Base-by-base conservation (phyloP, 1,140 invertebrate genomes). In the Sarcophaga bullata region DNA sequence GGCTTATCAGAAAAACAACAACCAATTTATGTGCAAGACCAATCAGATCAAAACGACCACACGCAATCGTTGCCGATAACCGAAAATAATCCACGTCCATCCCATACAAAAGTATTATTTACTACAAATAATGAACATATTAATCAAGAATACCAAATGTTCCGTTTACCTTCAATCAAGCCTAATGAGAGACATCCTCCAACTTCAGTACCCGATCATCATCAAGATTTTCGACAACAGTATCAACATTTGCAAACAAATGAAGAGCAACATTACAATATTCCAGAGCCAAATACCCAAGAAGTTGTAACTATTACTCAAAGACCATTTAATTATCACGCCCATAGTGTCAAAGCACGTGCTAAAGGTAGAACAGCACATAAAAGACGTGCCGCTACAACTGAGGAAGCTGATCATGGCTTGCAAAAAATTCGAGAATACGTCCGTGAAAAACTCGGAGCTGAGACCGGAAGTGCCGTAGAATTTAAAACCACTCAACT, bases 31-130 rank as follows among this genome's bases (percentile, higher is more conserved):
- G 87, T 89, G 10, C 86, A 86, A 0, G 88, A 88, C 15, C 87
- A 9, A 83, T 73, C 17, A 76, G 84, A 58, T 15, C 82, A 82
- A 7, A 82, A 82, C 54, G 78, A 82, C 8, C 62, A 46, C 2
- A 80, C 84, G n/a, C 73, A 81, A 5, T 82, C 85, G 13, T 68
- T 88, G 8, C 86, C 85, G 82, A 86, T 87, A 2, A 86, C 85
- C 1, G 89, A 90, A 81, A 90, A 90, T 81, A 88, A 87, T 85
- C 89, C 89, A 0, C 84, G 88, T 15, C 73, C 85, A 83, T 89
- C 86, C 4, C 89, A 90, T 84, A 90, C 89, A 17, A 89, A 89
- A 80, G 88, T 90, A 47, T 85, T 88, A 49, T 90, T 89, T 75
- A 89, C 88, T 15, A 49, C 85, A 0, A 86, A 85, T n/a, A 80